Evolutionary conservation across 35 echinoderm and acorn worm species (phyloP).

Genomic region (Lytechinus pictus): DNA sequence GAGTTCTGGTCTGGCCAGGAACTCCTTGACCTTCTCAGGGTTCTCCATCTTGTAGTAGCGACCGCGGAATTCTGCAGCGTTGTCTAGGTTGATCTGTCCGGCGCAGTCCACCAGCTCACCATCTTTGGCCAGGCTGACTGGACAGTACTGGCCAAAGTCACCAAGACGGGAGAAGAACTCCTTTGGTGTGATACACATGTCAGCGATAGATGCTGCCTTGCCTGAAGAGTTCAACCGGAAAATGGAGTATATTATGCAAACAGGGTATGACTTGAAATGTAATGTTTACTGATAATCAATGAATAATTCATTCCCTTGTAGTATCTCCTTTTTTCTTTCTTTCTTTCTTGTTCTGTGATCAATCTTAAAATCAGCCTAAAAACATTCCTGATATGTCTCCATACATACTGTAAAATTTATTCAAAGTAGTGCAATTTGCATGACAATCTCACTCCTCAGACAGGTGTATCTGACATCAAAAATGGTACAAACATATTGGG

Average conservation of each 20-base stretch:
- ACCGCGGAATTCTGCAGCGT: constrained; percentile 90
- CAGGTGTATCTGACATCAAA: too few species aligned
- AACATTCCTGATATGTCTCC: too few species aligned
- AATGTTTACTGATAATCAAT: too few species aligned
- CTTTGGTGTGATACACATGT: constrained; percentile 96
- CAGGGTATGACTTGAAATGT: neutral
- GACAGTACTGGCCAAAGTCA: constrained; percentile 97
- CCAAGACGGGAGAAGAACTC: constrained; percentile 87
- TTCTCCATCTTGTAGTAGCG: constrained; percentile 98
- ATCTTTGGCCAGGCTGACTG: constrained; percentile 86
- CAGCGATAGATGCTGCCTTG: constrained; percentile 90
- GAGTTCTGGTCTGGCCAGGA: constrained; percentile 82
- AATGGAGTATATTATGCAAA: neutral
- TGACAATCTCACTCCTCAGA: too few species aligned
- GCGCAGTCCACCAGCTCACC: constrained; percentile 94
- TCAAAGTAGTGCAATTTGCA: too few species aligned
- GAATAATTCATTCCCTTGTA: too few species aligned
- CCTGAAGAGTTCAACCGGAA: constrained; percentile 48
- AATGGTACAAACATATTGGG: too few species aligned
- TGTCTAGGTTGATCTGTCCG: constrained; percentile 60
- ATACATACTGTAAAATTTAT: too few species aligned
- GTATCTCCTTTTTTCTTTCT: too few species aligned
- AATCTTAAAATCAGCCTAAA: too few species aligned
- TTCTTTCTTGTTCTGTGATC: too few species aligned
- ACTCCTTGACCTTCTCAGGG: constrained; percentile 75